Evolutionary conservation across 2,113 vertebrate species (phyloP), one percentile per base, ranked within the genome.

Genomic region (Alectura lathami): DNA sequence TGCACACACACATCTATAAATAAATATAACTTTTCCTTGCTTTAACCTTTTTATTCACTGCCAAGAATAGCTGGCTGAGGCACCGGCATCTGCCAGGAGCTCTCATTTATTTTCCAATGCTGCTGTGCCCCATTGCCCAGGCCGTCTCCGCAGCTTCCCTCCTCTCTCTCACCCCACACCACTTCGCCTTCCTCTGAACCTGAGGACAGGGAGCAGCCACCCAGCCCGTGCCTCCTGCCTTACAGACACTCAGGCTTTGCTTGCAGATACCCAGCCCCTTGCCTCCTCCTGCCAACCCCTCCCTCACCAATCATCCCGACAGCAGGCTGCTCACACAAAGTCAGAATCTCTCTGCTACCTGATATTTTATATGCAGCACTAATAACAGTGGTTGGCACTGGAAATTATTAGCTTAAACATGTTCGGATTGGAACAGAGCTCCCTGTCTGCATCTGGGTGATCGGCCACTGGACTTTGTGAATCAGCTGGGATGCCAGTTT

Each of bases 31-130:
- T 83, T 72, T 67, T 85, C 72, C 85, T 93, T 89, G 86, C 91
- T 91, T 91, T 81, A 95, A 89, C 82, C 85, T 91, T 95, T 89
- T 83, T 81, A 93, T 77, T 89, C 72, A 26, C 32, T 93, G 93
- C 93, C 91, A 95, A 95, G 87, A 96, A 94, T 32, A 96, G 89
- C 91, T 96, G 95, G 94, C 91, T 77, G 57, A 85, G 84, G 70
- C 89, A 93, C 20, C 38, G 2, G 78, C 87, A 91, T 96, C 54
- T 92, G 94, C 93, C 42, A 2, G 34, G 89, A 91, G 85, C 78
- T 73, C 87, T 70, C 93, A 91, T 89, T 92, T 87, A 83, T 94
- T 91, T 95, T 83, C 91, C 16, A 0, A 13, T 4, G 62, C 67
- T 89, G 89, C 86, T 81, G 89, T 91, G 91, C 93, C 87, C 95